Conservation (phyloP, 2,113 vertebrate species). For the Nipponia nippon region DNA sequence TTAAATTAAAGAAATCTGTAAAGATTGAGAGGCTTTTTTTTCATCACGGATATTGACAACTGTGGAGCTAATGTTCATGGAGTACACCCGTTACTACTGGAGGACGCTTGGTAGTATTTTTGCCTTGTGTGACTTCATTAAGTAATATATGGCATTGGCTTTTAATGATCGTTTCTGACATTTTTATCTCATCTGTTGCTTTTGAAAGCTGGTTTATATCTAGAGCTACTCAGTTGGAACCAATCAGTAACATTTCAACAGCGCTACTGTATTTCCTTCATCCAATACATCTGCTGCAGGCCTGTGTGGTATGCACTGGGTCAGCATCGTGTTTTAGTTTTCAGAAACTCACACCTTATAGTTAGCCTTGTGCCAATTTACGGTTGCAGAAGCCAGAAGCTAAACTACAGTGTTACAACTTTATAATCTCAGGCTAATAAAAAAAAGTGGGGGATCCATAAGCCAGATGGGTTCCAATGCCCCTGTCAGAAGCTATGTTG, state of each 20-base stretch:
- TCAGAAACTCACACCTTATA: slow-evolving; percentile 68
- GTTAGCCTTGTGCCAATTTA: slow-evolving; percentile 63
- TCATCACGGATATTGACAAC: slow-evolving; percentile 52
- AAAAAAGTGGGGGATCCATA: slow-evolving; percentile 44
- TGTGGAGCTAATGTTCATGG: neutral
- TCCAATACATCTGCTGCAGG: slow-evolving; percentile 50
- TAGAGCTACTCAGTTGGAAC: slow-evolving; percentile 54
- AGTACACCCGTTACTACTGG: neutral
- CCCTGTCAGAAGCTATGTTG: slow-evolving; percentile 48
- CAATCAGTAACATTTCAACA: slow-evolving; percentile 15
- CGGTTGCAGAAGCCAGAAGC: slow-evolving; percentile 67
- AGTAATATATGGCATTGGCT: neutral
- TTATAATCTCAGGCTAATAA: slow-evolving; percentile 60
- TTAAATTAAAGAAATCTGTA: slow-evolving; percentile 75
- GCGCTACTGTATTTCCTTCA: slow-evolving; percentile 13
- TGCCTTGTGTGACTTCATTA: slow-evolving; percentile 15
- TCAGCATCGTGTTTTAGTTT: slow-evolving; percentile 41
- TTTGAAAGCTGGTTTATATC: slow-evolving; percentile 38
- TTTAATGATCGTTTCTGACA: slow-evolving; percentile 2
- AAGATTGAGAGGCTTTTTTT: slow-evolving; percentile 47
- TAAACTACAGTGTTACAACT: slow-evolving; percentile 66
- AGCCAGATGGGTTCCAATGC: slow-evolving; percentile 68
- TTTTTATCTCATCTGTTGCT: neutral
- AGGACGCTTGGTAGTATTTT: neutral
- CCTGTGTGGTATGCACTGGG: slow-evolving; percentile 23